phyloP scores from a whole-genome alignment of 2,888 invertebrate species.

The Pandemis corylana region DNA sequence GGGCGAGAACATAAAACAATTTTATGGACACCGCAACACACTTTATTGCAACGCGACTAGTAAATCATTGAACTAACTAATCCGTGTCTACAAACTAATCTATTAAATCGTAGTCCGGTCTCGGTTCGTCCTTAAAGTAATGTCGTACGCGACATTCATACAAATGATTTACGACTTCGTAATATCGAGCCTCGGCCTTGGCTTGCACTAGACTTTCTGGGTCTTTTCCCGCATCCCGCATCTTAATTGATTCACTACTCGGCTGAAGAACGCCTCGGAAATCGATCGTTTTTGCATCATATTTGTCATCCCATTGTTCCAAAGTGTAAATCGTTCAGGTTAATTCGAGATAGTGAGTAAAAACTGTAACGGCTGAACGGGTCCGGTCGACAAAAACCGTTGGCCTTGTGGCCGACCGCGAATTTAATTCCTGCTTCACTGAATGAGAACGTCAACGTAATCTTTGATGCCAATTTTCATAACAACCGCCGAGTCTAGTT shows the following conservation, averaged over 20 bases:
- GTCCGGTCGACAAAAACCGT: slow-evolving; percentile 54
- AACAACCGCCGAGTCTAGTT: slow-evolving; percentile 23
- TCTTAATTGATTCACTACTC: slow-evolving; percentile 1
- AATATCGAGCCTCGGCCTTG: slow-evolving; percentile 31
- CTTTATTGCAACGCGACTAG: slow-evolving; percentile 17
- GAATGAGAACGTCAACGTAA: slow-evolving; percentile 56
- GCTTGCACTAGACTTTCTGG: slow-evolving; percentile 16
- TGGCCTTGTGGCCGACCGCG: slow-evolving; percentile 68
- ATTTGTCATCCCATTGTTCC: slow-evolving; percentile 26
- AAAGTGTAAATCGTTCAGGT: slow-evolving; percentile 14
- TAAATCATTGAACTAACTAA: slow-evolving; percentile 13
- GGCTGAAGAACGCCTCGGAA: slow-evolving; percentile 22
- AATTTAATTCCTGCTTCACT: slow-evolving; percentile 71
- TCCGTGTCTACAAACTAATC: slow-evolving; percentile 10
- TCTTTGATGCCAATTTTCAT: slow-evolving; percentile 43
- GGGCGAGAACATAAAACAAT: slow-evolving; percentile 7
- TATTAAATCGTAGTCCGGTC: slow-evolving; percentile 14
- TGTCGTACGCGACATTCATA: slow-evolving; percentile 27
- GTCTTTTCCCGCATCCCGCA: neutral
- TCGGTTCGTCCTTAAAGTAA: slow-evolving; percentile 24
- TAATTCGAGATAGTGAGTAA: slow-evolving; percentile 46
- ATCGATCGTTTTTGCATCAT: slow-evolving; percentile 13
- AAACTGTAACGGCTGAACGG: slow-evolving; percentile 50
- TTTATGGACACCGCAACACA: slow-evolving; percentile 15
- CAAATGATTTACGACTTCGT: slow-evolving; percentile 25